Percentiles rank a stretch among this genome's conserved stretches.
These are phyloP conservation scores for Mycalesis mineus DNA, from an alignment of 2,888 invertebrate genomes.

Conservation along the genomic window DNA sequence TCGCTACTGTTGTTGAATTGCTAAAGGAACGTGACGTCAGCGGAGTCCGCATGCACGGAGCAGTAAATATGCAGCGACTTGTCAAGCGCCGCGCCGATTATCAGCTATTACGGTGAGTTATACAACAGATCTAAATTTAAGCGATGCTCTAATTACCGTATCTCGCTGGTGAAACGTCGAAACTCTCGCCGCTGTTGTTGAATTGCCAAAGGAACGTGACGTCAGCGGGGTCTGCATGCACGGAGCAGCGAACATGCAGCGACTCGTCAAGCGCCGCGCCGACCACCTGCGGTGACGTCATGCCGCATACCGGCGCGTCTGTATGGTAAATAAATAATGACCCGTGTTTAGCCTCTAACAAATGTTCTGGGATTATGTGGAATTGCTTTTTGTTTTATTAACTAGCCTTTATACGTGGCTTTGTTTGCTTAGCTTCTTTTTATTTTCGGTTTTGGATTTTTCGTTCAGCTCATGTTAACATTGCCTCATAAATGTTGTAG, in stretches of 20 bases:
- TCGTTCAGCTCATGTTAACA: too few species aligned
- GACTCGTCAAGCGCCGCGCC: conserved; percentile 92
- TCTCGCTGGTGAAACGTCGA: conserved; percentile 86
- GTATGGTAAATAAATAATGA: conserved; percentile 10
- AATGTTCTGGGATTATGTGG: conserved; percentile 6
- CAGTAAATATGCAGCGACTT: conserved; percentile 89
- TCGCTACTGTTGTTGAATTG: conserved; percentile 94
- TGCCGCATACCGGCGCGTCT: conserved; percentile 90
- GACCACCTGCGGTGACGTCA: conserved; percentile 85
- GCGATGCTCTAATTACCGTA: conserved; percentile 50
- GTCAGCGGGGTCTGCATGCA: conserved; percentile 90
- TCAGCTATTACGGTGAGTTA: conserved; percentile 79
- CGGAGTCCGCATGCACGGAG: conserved; percentile 91
- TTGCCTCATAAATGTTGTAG: too few species aligned
- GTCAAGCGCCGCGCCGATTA: conserved; percentile 91
- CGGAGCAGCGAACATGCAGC: conserved; percentile 87
- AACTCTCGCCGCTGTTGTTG: conserved; percentile 92
- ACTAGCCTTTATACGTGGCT: conserved; percentile 5
- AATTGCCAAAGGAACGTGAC: conserved; percentile 93
- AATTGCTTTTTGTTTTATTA: conserved; percentile 7
- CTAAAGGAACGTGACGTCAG: conserved; percentile 91
- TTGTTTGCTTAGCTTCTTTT: background rate
- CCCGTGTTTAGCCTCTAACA: conserved; percentile 6
- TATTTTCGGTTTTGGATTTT: too few species aligned
- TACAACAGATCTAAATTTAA: conserved; percentile 39